These are phyloP conservation scores for Aquatica leii DNA, from an alignment of 2,888 invertebrate species.

Conservation along the genomic window DNA sequence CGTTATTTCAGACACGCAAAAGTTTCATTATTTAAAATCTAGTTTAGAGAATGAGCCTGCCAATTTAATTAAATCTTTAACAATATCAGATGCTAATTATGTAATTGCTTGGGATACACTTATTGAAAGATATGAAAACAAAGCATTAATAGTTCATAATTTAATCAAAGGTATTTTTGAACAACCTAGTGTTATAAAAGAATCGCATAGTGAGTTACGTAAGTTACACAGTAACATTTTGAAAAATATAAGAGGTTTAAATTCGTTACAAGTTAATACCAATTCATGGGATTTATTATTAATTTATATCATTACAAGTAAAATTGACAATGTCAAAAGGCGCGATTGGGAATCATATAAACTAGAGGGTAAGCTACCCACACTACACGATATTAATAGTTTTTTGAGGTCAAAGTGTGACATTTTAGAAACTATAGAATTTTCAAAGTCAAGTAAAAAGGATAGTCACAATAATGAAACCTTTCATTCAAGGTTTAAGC, in stretches of 20 bases:
- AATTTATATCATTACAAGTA: background rate
- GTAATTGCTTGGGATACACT: background rate
- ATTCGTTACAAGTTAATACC: background rate
- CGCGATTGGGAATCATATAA: constrained; percentile 9
- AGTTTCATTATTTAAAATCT: constrained; percentile 6
- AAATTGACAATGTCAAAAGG: constrained; percentile 7
- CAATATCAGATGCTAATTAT: constrained; percentile 3
- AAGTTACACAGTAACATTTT: background rate
- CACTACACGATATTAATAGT: background rate
- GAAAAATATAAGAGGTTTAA: constrained; percentile 9
- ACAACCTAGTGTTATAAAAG: background rate
- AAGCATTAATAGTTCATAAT: constrained; percentile 4
- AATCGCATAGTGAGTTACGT: background rate
- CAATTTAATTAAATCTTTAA: background rate
- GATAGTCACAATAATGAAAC: background rate
- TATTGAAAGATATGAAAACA: background rate
- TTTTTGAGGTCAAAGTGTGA: constrained; percentile 3
- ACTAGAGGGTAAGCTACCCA: background rate
- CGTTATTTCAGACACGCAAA: background rate
- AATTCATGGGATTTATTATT: constrained; percentile 1
- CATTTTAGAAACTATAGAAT: background rate
- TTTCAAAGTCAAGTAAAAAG: background rate
- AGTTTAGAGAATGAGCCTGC: background rate
- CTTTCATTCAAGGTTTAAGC: background rate
- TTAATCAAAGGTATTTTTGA: background rate